These are phyloP conservation scores for Copidosoma aretas DNA, from an alignment of 2,888 invertebrate species.

Conservation along the genomic window DNA sequence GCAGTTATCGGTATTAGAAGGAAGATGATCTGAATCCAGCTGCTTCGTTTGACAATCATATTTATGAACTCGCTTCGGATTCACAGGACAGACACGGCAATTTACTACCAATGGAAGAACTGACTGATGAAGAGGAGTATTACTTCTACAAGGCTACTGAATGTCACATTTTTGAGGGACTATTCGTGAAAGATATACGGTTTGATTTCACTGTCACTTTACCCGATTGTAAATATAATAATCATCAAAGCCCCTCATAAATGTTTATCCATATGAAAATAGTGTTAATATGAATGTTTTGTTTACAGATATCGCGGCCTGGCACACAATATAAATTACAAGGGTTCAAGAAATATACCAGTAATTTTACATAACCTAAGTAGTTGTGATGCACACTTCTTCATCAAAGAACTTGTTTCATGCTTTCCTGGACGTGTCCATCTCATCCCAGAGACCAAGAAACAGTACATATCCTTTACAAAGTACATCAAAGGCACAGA, in stretches of 20 bases:
- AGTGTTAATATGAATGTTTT: too few species aligned
- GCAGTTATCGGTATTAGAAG: neutral
- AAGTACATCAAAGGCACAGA: too few species aligned
- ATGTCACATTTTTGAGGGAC: neutral
- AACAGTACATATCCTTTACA: too few species aligned
- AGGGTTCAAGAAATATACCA: too few species aligned
- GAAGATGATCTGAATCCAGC: neutral
- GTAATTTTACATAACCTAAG: too few species aligned
- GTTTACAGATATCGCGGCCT: too few species aligned
- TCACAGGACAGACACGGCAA: neutral
- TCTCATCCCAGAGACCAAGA: too few species aligned
- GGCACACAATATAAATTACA: too few species aligned
- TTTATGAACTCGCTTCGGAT: neutral
- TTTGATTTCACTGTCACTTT: conserved; percentile 26
- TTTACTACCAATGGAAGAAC: neutral
- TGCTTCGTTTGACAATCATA: neutral
- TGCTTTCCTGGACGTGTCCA: neutral
- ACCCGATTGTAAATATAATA: conserved; percentile 13
- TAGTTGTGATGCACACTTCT: too few species aligned
- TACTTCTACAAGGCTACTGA: neutral
- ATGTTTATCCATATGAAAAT: neutral
- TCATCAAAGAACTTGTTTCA: neutral
- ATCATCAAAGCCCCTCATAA: too few species aligned
- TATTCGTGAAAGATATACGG: neutral
- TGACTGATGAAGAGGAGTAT: too few species aligned